Conservation (phyloP, 2,888 invertebrate species). For the Therioaphis trifolii region DNA sequence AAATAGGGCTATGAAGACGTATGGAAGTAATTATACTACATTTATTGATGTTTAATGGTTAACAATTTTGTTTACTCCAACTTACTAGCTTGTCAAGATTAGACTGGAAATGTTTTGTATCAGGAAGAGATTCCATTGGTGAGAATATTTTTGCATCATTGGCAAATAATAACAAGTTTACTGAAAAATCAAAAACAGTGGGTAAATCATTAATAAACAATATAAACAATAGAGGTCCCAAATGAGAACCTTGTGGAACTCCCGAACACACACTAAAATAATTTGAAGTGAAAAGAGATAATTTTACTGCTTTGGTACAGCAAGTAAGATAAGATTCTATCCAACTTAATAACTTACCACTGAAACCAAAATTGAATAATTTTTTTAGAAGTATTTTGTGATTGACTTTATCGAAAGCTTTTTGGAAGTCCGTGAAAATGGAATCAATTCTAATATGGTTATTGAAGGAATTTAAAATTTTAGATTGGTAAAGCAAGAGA, state of each 20-base stretch:
- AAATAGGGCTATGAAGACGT: no score
- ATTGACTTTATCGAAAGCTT: conserved; percentile 63
- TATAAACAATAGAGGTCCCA: conserved; percentile 65
- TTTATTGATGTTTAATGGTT: neutral
- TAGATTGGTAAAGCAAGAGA: conserved; percentile 62
- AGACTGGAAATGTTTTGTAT: neutral
- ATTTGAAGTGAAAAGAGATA: neutral
- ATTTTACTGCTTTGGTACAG: conserved; percentile 46
- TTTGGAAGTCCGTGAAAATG: no score
- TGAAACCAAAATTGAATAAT: conserved; percentile 61
- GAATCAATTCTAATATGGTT: no score
- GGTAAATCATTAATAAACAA: conserved; percentile 56
- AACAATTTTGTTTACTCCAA: neutral
- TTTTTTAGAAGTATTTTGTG: conserved; percentile 63
- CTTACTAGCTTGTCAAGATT: neutral
- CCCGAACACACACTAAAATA: neutral
- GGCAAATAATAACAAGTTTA: neutral
- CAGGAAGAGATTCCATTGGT: neutral
- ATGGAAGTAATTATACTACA: neutral
- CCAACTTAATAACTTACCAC: conserved; percentile 63
- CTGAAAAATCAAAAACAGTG: neutral
- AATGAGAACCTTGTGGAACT: conserved; percentile 62
- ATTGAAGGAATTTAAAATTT: conserved; percentile 59
- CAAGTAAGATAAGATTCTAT: conserved; percentile 63
- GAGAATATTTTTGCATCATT: conserved; percentile 2